These are phyloP conservation scores for Cremastobaeus sp. DNA, from an alignment of 2,888 invertebrate genomes.

Conservation along the genomic window DNA sequence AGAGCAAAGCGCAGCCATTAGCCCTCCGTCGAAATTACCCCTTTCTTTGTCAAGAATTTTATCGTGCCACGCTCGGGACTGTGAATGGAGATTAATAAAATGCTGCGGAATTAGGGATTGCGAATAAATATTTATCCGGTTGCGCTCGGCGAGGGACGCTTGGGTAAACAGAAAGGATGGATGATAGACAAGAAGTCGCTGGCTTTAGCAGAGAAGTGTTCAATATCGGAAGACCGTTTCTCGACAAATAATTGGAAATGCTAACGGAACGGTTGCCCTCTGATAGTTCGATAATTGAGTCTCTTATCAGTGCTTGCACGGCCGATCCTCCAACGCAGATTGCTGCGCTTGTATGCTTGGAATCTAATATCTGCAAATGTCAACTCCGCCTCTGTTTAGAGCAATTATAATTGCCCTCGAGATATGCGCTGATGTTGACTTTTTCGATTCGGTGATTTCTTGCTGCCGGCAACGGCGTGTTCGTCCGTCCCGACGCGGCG, in stretches of 20 bases:
- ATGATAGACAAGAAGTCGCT: conserved; percentile 59
- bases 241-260: conserved; percentile 78
- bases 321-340: conserved; percentile 64
- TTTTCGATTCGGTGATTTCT: conserved; percentile 39
- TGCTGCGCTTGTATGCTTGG: conserved; percentile 41
- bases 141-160: neutral
- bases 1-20: no score
- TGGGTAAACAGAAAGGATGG: conserved; percentile 47
- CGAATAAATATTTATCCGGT: conserved; percentile 38
- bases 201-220: conserved; percentile 61
- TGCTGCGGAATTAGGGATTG: conserved; percentile 36
- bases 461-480: conserved; percentile 3
- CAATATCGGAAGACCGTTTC: conserved; percentile 78
- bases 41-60: conserved; percentile 30
- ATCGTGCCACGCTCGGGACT: no score
- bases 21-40: no score
- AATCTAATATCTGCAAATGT: conserved; percentile 57
- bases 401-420: conserved; percentile 57
- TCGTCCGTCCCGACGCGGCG: neutral
- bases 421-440: no score
- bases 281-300: conserved; percentile 78
- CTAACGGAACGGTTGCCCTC: conserved; percentile 76
- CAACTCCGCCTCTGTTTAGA: conserved; percentile 53
- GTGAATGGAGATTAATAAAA: conserved; percentile 43
- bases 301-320: conserved; percentile 77